These are phyloP conservation scores for Clivina fossor DNA, from an alignment of 2,888 invertebrate species.

Conservation along the genomic window DNA sequence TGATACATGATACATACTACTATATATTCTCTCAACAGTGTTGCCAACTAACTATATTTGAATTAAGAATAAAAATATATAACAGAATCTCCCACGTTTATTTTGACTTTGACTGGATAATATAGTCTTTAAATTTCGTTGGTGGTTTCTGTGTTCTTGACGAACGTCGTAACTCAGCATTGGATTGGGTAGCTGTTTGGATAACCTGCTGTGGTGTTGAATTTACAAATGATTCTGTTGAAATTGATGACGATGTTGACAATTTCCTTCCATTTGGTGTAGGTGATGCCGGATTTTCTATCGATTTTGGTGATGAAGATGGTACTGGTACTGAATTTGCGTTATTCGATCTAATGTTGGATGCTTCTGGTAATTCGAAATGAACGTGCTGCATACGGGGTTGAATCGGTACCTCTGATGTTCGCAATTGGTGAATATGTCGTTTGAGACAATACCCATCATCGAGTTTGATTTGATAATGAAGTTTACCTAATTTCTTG, in stretches of 20 bases:
- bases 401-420: not conserved
- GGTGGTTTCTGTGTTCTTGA: not conserved
- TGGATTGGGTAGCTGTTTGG: no score
- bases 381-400: no score
- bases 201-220: not conserved
- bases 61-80: no score
- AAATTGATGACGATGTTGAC: not conserved
- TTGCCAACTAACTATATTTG: no score
- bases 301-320: not conserved
- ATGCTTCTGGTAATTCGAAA: no score
- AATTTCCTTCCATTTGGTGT: not conserved
- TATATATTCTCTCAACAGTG: no score
- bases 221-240: not conserved
- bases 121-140: not conserved
- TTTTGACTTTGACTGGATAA: no score
- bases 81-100: no score
- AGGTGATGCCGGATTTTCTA: not conserved
- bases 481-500: not conserved
- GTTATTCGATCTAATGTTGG: slow-evolving; percentile 5
- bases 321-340: not conserved
- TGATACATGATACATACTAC: no score
- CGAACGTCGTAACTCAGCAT: slow-evolving; percentile 5
- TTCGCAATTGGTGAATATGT: slow-evolving; percentile 3
- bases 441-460: not conserved
- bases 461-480: not conserved